These are phyloP conservation scores for Chrysopilus asiliformis DNA, from an alignment of 2,888 invertebrate genomes.

Conservation along the genomic window DNA sequence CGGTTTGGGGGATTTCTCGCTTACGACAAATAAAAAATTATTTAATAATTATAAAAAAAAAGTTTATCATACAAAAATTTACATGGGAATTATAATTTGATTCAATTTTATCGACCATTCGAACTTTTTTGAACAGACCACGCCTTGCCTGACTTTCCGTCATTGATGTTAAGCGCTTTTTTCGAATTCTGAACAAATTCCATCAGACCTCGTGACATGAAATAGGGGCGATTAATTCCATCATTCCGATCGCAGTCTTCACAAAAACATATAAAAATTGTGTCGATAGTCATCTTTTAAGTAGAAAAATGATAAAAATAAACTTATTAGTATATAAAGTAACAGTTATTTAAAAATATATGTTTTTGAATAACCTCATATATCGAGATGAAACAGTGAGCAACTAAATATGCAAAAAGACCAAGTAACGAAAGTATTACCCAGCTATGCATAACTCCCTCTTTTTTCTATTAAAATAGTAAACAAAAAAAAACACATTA, in stretches of 20 bases:
- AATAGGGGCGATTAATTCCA: conserved; percentile 46
- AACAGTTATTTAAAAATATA: not conserved
- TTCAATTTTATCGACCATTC: too few relatives aligned
- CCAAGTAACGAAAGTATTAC: conserved; percentile 48
- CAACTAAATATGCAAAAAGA: conserved; percentile 52
- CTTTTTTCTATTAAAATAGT: conserved; percentile 37
- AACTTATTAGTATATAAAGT: conserved; percentile 1
- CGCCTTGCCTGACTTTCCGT: conserved; percentile 8
- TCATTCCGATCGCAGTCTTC: conserved; percentile 54
- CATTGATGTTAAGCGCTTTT: conserved; percentile 9
- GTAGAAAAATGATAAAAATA: conserved; percentile 3
- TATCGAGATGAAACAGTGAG: conserved; percentile 58
- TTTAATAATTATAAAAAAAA: too few relatives aligned
- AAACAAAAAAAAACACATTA: not conserved
- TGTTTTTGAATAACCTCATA: conserved; percentile 47
- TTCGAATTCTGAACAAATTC: conserved; percentile 44
- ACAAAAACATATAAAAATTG: conserved; percentile 54
- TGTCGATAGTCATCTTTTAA: conserved; percentile 51
- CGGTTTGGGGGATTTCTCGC: too few relatives aligned
- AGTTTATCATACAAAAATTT: too few relatives aligned
- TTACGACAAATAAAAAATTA: too few relatives aligned
- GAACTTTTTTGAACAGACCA: conserved; percentile 6
- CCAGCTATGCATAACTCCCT: conserved; percentile 45
- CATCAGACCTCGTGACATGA: conserved; percentile 52
- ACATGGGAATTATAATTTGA: too few relatives aligned